Evolutionary conservation across 1,140 invertebrate species (phyloP).

Genomic region (Zaprionus africanus): DNA sequence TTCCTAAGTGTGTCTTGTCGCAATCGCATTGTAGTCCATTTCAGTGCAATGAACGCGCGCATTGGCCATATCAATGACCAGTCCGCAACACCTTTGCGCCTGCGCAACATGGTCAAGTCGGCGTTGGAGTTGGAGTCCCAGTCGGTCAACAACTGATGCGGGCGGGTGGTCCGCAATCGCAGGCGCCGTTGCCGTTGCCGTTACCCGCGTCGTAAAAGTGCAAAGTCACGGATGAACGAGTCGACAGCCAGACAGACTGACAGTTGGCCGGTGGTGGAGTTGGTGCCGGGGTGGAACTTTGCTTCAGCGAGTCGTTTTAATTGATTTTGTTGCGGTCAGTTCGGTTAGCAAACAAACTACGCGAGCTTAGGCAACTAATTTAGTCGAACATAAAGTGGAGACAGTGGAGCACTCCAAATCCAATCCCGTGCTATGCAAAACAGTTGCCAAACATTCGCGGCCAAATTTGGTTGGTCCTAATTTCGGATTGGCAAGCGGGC

Average conservation of each 20-base stretch:
- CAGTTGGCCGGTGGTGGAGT: conserved; percentile 31
- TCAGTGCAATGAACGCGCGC: conserved; percentile 37
- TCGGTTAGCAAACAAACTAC: conserved; percentile 44
- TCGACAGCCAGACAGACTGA: conserved; percentile 30
- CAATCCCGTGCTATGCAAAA: conserved; percentile 52
- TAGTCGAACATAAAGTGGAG: conserved; percentile 57
- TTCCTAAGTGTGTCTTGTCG: conserved; percentile 17
- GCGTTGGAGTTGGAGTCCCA: conserved; percentile 4
- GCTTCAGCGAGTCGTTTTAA: conserved; percentile 77
- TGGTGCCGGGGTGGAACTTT: conserved; percentile 60
- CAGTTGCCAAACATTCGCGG: conserved; percentile 71
- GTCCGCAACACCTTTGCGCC: conserved; percentile 63
- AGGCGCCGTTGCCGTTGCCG: conserved; percentile 44
- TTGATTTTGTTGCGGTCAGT: conserved; percentile 68
- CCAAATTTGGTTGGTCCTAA: conserved; percentile 68
- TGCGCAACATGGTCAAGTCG: conserved; percentile 52
- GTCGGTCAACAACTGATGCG: conserved; percentile 19
- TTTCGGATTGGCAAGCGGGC: conserved; percentile 37
- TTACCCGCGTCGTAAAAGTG: conserved; percentile 66
- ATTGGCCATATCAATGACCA: conserved; percentile 71
- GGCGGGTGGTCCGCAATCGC: conserved; percentile 41
- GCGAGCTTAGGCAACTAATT: conserved; percentile 74
- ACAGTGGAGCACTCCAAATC: conserved; percentile 32
- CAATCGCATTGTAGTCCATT: conserved; percentile 22
- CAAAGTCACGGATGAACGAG: conserved; percentile 80